These are phyloP conservation scores for Cantharis lateralis DNA, from an alignment of 2,888 invertebrate species.

Conservation along the genomic window DNA sequence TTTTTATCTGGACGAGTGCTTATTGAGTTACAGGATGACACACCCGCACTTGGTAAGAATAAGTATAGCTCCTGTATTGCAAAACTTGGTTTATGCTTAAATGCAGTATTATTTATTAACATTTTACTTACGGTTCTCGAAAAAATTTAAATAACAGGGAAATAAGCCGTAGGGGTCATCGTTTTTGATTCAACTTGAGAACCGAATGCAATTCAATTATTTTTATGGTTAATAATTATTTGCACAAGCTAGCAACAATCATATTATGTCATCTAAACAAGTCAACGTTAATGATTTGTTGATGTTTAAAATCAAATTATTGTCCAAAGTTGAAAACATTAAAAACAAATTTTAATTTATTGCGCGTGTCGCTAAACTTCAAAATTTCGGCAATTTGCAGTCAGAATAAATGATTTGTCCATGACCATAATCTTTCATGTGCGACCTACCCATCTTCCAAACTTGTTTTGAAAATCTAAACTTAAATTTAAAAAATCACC, in stretches of 20 bases:
- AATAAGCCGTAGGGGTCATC: neutral
- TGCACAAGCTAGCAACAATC: neutral
- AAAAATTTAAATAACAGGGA: neutral
- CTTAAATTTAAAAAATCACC: neutral
- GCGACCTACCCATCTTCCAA: neutral
- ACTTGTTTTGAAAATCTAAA: neutral
- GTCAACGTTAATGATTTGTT: neutral
- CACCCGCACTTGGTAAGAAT: constrained; percentile 79
- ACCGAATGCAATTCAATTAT: neutral
- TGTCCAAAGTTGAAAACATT: neutral
- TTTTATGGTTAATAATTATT: neutral
- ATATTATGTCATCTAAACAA: neutral
- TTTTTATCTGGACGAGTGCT: constrained; percentile 90
- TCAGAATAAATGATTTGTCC: neutral
- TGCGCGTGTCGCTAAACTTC: neutral
- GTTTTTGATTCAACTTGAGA: neutral
- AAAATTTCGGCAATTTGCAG: neutral
- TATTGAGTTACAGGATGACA: constrained; percentile 91
- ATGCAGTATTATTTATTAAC: neutral
- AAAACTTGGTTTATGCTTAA: neutral
- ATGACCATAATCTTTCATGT: neutral
- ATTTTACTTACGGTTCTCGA: neutral
- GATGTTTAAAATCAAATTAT: neutral
- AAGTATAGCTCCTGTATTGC: constrained; percentile 23
- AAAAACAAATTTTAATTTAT: neutral